Base-by-base conservation (phyloP, 1,140 invertebrate genomes). In the Colletes gigas region DNA sequence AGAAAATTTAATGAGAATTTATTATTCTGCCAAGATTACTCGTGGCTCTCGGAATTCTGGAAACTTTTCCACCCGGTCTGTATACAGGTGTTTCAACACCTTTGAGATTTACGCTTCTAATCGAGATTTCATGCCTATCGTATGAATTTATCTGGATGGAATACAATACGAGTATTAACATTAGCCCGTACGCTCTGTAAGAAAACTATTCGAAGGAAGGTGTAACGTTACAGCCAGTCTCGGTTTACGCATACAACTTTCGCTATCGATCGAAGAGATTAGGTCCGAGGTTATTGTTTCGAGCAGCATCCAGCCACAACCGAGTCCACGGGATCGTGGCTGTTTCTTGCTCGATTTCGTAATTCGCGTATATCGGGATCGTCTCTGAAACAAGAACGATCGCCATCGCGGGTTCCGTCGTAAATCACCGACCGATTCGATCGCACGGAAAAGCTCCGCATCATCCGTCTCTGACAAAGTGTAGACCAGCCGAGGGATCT, bases 381-480 rank as follows among this genome's bases (percentile, higher is more conserved):
- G 84, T 78, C 65, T 86, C 63, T 9, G 68, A 86, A 85, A 79
- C 73, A 85, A 85, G 84, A 86, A 85, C 72, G 84, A 86, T 86
- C 76, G 85, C 76, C 79, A 85, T 86, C 79, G 73, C 39, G 47
- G 71, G 80, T 73, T 55, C 77, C 77, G 57, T 78, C 85, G 85
- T 87, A 87, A 87, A 87, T 87, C 85, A 87, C 81, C 69, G 77
- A 73, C 75, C 84, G 84, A 87, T 86, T 78, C 76, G 85, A 87
- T 87, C 84, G 84, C 70, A 74, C 69, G 69, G 84, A 83, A 81
- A 74, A 73, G 55, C 81, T 59, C 80, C 74, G 78, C 81, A 80
- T 89, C 85, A 85, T 88, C 82, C 83, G 81, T 87, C 83, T 88
- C 88, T 87, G 84, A 83, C 83, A 88, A 89, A 89, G 78, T 83